Evolutionary conservation across 1,140 invertebrate species (phyloP), one percentile per base, ranked within the genome.

Genomic region (Achatina immaculata): DNA sequence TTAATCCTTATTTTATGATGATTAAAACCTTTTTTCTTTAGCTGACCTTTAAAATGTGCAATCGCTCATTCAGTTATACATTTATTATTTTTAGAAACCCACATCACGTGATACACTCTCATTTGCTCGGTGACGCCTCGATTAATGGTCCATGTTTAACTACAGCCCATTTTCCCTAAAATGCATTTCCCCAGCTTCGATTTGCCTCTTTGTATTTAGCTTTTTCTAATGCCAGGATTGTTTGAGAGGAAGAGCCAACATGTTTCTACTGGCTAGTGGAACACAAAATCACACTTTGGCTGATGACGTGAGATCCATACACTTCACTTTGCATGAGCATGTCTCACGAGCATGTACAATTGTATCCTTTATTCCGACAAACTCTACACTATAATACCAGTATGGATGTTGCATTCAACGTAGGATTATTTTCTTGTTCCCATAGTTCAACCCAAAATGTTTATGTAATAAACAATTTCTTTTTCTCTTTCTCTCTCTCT

Each of bases 221-320:
- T 34, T n/a, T 62, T 28, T 62, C 58, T 31, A 28, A 62, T 62
- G n/a, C 58, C 21, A 6, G 58, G 4, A 31, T 28, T 62, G 58
- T 62, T 62, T 28, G 2, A 31, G 0, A 16, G 58, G n/a, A 31
- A 16, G n/a, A 31, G 28, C 4, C 28, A 1, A 31, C n/a, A 62
- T 28, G 58, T 16, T 62, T 62, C n/a, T 31, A 28, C 31, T 62
- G 9, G 58, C 4, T 3, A 34, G n/a, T 16, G 31, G 58, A 62
- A 62, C 58, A 62, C 58, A 28, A 34, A 62, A 62, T 62, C 58
- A 21, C 58, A 62, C 58, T 62, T 62, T 31, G 16, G 58, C 28
- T 62, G 58, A 62, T 6, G 21, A 31, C n/a, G n/a, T 11, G n/a
- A 31, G 58, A 14, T 62, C 58, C n/a, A 62, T 62, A 62, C 4